Conservation (phyloP, 2,888 invertebrate species). For the Eupithecia centaureata region DNA sequence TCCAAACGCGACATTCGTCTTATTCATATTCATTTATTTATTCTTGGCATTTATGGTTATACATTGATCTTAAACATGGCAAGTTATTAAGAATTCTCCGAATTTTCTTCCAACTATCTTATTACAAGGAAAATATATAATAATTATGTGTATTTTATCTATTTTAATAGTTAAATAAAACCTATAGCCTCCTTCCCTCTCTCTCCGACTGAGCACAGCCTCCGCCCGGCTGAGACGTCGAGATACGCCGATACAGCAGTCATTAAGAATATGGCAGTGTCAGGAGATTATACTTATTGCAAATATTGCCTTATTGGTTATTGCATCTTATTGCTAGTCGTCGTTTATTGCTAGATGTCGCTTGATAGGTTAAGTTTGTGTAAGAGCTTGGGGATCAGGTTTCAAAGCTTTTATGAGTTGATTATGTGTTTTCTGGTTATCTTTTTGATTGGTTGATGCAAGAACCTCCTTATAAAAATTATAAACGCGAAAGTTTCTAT, state of each 20-base stretch:
- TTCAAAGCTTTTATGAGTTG: not conserved
- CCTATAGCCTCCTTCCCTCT: not conserved
- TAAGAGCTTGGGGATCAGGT: not conserved
- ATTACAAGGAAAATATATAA: no score
- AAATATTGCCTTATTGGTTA: constrained; percentile 21
- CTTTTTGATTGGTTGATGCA: no score
- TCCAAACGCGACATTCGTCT: no score
- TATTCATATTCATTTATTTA: no score
- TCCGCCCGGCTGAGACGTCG: constrained; percentile 30
- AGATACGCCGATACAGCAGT: constrained; percentile 41
- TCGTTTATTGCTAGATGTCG: constrained; percentile 1
- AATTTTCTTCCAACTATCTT: no score
- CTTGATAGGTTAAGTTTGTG: constrained; percentile 4
- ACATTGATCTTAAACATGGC: no score
- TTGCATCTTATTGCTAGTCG: constrained; percentile 9
- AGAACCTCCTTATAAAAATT: no score
- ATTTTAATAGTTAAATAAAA: no score
- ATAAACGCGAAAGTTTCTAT: no score
- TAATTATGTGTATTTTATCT: no score
- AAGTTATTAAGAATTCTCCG: no score
- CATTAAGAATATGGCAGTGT: constrained; percentile 38
- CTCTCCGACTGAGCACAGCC: not conserved
- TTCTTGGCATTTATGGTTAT: no score
- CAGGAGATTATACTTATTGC: constrained; percentile 32
- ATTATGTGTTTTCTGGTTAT: not conserved